Base-by-base conservation (phyloP, 2,888 invertebrate species). In the Steinernema hermaphroditum region DNA sequence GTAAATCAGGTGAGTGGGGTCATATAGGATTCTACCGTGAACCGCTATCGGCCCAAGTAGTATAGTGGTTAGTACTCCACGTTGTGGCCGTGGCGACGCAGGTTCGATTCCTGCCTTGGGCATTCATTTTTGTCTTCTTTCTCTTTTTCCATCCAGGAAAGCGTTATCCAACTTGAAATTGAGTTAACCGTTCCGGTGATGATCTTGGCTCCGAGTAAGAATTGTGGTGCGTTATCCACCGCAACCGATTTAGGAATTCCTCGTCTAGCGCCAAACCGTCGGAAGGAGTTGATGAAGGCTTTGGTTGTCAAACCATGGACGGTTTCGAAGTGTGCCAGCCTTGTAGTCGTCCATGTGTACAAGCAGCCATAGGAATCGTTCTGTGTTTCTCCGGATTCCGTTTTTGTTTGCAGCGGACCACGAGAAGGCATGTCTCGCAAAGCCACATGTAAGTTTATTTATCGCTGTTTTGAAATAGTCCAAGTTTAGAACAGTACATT, bases 21-120 rank as follows among this genome's bases (percentile, higher is more conserved):
- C 8, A 8, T 41, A 41, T 14, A 41, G 43, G 8, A 8, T 14
- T 41, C 43, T 14, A 16, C 43, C 16, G n/a, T 41, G 43, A 41
- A 16, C 43, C 16, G 12, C 77, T 74, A 14, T 75, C 74, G 78
- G 78, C 78, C 79, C 79, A 80, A 72, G 79, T 83, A 83, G 83
- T 83, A 83, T 83, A 83, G 83, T 83, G 83, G 82, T 83, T 83
- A 82, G 82, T 83, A 83, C 83, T 83, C 82, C 81, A 82, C 82
- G 83, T 83, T 83, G 83, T 83, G 82, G 82, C 83, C 83, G 83
- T 82, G 81, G 82, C 83, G 82, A 83, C 83, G 79, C 76, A 76
- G 81, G 82, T 83, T 83, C 82, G 82, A 49, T 49, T 83, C 82
- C 80, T 77, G 80, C 79, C 80, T 77, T 80, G 80, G 82, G 83